Evolutionary conservation across 2,888 invertebrate genomes (phyloP), one percentile per base, ranked within the genome.

Genomic region (Neocrepidodera transversa): DNA sequence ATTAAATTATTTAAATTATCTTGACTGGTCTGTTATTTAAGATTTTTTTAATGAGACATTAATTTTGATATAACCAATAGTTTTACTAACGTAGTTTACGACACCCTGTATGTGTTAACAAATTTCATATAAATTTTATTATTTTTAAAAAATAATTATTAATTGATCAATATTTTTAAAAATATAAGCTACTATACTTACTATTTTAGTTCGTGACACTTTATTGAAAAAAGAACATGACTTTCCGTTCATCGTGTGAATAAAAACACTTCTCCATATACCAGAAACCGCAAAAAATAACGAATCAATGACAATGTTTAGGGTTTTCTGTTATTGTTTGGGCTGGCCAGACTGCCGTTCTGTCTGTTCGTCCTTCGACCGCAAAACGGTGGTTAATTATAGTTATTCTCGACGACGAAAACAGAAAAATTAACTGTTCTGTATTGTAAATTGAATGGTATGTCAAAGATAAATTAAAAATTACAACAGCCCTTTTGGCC

Each of bases 251-350:
- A 14, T 26, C 58, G 65, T 63, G 65, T 63, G 63, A 66, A 66
- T 58, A 51, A 60, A 60, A 63, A 61, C 63, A 63, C 62, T 58
- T 63, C 57, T 32, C 28, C 14, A 54, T 66, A 56, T 60, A 45
- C 38, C 49, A 40, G 36, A 59, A 66, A 63, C 65, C 65, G 56
- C 65, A 66, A 61, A 62, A 50, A 62, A 61, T 63, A 62, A 62
- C 62, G 62, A 63, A 60, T 65, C 67, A 73, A 73, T 72, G 74
- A 73, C 72, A 73, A 71, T 73, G 71, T 73, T 74, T 72, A 71
- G 66, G 70, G 68, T 58, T 60, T 58, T 60, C 65, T 62, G 63
- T 65, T 71, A 72, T 72, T 71, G 73, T 74, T 68, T 68, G 70
- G 71, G 70, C 64, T 63, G 68, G 66, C 56, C 63, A 63, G 63